Evolutionary conservation across 2,797 vertebrate genomes (phyloP), one percentile per base, ranked within the genome.

Genomic region (Schizopygopsis malacanthus): DNA sequence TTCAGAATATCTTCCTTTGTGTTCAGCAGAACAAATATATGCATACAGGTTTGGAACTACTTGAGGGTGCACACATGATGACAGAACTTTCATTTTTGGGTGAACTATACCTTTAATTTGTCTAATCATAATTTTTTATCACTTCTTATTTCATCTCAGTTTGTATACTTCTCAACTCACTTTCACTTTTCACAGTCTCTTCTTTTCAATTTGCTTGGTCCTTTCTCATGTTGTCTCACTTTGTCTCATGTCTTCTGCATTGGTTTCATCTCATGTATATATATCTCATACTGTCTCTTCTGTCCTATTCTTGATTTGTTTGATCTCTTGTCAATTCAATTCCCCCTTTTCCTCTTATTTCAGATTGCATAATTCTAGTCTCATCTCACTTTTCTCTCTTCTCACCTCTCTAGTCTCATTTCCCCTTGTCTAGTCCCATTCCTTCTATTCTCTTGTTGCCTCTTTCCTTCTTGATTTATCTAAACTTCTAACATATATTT

Each of bases 311-410:
- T 13, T 25, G 59, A 33, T 67, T 37, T 67, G 15, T 37, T 37
- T 41, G 4, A 79, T 79, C 50, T 37, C 4, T 22, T 47, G 15
- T 71, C 69, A 80, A 5, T n/a, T 78, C 2, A 12, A 22, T n/a
- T 76, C 33, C 6, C 20, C 20, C 41, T 13, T 45, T 56, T 56
- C 47, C 20, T 77, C 33, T 39, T 18, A 59, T 67, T 10, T 80
- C 12, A 65, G 16, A 77, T 56, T 39, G 52, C 33, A 20, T 33
- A 15, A 2, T 43, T 25, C 25, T 37, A 67, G 77, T 63, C 39
- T 79, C 22, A 77, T 39, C 20, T 56, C 6, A 56, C 52, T 77
- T 41, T 41, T 59, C n/a, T 41, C 39, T 65, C 15, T 79, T 79
- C 59, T 45, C 25, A 2, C n/a, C 25, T 39, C 33, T 81, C 63